Percentiles rank a stretch among this genome's conserved stretches.
phyloP scores from a whole-genome alignment of 2,113 vertebrate species.

The Scopus umbretta region DNA sequence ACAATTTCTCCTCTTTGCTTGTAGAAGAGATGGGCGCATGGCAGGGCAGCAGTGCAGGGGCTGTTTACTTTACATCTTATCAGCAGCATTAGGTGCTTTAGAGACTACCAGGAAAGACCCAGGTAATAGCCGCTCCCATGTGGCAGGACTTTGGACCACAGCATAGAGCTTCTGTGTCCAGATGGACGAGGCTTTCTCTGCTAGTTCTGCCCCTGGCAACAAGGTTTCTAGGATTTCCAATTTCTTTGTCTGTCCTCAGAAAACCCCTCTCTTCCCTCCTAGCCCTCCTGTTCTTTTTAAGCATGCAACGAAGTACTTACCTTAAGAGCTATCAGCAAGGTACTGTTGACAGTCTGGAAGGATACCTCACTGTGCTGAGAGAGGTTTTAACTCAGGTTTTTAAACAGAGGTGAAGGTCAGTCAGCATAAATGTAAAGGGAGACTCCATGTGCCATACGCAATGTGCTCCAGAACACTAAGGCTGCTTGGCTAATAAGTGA shows the following conservation, averaged over 20 bases:
- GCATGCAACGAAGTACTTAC: not conserved
- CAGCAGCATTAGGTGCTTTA: not conserved
- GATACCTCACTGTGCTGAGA: not conserved
- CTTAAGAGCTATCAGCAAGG: not conserved
- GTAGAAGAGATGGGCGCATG: not conserved
- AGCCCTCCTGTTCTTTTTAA: not conserved
- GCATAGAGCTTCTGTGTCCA: not conserved
- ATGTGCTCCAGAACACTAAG: not conserved
- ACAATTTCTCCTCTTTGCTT: not conserved
- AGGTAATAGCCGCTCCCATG: not conserved
- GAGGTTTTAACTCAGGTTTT: not conserved
- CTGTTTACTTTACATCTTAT: constrained; percentile 48
- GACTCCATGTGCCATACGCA: not conserved
- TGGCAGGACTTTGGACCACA: constrained; percentile 30
- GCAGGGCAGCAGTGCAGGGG: not conserved
- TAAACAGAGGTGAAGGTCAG: not conserved
- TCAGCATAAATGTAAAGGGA: not conserved
- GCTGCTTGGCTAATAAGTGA: not conserved
- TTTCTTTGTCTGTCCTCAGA: not conserved
- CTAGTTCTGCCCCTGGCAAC: not conserved
- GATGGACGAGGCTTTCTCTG: not conserved
- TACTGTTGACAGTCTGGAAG: not conserved
- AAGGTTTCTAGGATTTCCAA: not conserved
- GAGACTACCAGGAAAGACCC: not conserved
- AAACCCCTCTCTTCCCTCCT: not conserved